Evolutionary conservation across 2,113 vertebrate species (phyloP).

Genomic region (Panthera leo): DNA sequence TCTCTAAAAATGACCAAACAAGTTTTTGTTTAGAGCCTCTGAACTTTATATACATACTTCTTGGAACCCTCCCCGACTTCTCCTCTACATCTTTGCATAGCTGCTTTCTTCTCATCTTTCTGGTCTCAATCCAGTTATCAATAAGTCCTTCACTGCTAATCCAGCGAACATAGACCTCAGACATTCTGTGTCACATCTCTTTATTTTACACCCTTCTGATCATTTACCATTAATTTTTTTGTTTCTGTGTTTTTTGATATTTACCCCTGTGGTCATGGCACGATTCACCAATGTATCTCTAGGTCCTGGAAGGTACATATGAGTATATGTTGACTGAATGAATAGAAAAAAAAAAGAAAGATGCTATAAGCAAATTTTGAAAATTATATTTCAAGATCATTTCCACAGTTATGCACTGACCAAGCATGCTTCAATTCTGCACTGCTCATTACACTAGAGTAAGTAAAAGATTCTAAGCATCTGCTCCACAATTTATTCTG

Average conservation of each 20-base stretch:
- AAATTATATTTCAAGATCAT: neutral
- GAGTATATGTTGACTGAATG: neutral
- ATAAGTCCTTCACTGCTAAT: neutral
- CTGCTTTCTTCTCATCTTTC: neutral
- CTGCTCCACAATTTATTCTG: neutral
- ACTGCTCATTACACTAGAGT: neutral
- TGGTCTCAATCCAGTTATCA: neutral
- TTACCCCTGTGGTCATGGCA: neutral
- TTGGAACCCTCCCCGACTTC: neutral
- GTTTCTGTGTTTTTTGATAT: neutral
- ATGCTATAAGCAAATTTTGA: neutral
- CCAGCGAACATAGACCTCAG: neutral
- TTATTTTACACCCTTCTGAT: neutral
- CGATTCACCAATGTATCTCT: neutral
- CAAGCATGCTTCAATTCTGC: neutral
- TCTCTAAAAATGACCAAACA: neutral
- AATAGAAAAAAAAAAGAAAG: neutral
- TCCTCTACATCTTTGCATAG: neutral
- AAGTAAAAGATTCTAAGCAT: slow-evolving; percentile 22
- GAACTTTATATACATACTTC: neutral
- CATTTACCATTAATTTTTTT: neutral
- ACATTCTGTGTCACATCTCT: neutral
- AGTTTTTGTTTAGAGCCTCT: neutral
- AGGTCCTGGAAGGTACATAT: neutral
- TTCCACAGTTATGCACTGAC: neutral